A percentile compares a stretch with the other conserved stretches of the same genome.
phyloP scores from a whole-genome alignment of 2,797 vertebrate species.

The Phylloscopus collybita region DNA sequence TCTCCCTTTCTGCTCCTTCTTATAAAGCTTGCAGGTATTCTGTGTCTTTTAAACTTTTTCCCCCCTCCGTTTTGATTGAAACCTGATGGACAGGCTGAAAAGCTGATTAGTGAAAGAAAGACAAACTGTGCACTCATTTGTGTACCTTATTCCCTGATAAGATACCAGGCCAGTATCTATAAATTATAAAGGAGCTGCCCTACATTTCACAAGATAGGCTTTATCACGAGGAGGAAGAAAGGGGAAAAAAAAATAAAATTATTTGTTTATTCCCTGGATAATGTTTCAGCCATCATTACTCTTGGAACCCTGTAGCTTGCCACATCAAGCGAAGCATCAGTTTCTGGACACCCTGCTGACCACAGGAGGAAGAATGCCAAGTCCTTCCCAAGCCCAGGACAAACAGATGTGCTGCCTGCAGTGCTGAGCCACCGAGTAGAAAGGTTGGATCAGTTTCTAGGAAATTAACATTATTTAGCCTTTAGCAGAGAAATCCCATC shows the following conservation, averaged over 20 bases:
- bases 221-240: not conserved
- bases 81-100: not conserved
- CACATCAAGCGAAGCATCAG: conserved; percentile 54
- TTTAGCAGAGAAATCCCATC: conserved; percentile 31
- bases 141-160: not conserved
- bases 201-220: not conserved
- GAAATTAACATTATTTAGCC: conserved; percentile 66
- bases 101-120: not conserved
- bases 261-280: conserved; percentile 31
- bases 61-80: not conserved
- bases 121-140: not conserved
- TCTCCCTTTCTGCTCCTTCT: not conserved
- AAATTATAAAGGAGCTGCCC: not conserved
- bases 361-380: conserved; percentile 46
- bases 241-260: not conserved
- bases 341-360: conserved; percentile 61
- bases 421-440: conserved; percentile 23
- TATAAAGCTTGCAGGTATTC: not conserved
- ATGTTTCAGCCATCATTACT: conserved; percentile 39
- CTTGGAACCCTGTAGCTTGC: conserved; percentile 48
- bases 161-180: not conserved
- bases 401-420: conserved; percentile 68
- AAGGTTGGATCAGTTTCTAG: conserved; percentile 54
- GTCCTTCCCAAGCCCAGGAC: conserved; percentile 38
- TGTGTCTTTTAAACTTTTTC: not conserved